Percentiles rank a stretch among this genome's conserved stretches.
Conservation (phyloP, 1,140 invertebrate species). For the Bombus sibiricus region DNA sequence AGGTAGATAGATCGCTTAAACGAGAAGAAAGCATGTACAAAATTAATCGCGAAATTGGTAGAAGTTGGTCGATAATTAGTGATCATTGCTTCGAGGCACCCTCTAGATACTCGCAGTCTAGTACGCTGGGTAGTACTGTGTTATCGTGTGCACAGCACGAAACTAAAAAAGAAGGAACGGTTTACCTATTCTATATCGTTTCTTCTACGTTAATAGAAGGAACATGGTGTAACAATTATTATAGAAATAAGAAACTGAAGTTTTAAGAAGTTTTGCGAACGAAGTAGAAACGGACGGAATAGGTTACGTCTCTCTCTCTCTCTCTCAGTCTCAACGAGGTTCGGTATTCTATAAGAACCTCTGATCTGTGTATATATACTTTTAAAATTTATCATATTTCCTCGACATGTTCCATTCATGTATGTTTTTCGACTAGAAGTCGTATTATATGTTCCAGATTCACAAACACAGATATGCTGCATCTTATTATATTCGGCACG, state of each 20-base stretch:
- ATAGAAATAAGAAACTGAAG: not conserved
- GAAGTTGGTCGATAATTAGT: conserved; percentile 63
- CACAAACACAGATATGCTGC: conserved; percentile 3
- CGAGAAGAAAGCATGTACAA: conserved; percentile 58
- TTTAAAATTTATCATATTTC: conserved; percentile 4
- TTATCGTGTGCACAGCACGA: conserved; percentile 45
- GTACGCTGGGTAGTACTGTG: conserved; percentile 79
- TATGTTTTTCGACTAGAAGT: conserved; percentile 37
- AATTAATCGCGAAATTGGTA: conserved; percentile 66
- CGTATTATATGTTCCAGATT: not conserved
- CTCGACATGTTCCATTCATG: conserved; percentile 5
- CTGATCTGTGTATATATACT: conserved; percentile 48
- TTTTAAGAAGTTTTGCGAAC: not conserved
- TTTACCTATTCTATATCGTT: conserved; percentile 42
- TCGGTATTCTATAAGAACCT: conserved; percentile 26
- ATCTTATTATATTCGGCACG: conserved; percentile 18
- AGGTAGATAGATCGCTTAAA: conserved; percentile 59
- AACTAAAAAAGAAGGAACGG: not conserved
- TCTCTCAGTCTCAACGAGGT: conserved; percentile 4
- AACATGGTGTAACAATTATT: not conserved
- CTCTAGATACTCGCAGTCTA: conserved; percentile 77
- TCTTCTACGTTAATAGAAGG: not conserved
- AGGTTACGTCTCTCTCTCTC: conserved; percentile 2
- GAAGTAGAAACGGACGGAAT: conserved; percentile 12
- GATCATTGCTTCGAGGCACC: conserved; percentile 73